These are phyloP conservation scores for Drosophila persimilis DNA, from an alignment of 1,140 invertebrate genomes.

Conservation along the genomic window DNA sequence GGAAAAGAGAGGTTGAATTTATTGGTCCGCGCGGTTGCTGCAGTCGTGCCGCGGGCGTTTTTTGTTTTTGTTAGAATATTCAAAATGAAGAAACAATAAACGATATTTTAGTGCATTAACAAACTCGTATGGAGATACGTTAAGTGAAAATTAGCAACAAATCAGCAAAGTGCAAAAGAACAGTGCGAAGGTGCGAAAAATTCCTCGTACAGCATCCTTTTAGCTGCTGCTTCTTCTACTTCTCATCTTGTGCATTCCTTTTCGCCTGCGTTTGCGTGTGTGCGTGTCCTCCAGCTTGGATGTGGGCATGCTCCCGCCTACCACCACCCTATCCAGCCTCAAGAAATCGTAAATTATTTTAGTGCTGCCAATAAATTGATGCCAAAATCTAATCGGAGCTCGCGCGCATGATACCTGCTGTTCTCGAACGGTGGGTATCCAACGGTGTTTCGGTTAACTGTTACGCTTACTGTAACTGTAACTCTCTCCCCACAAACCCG, in stretches of 20 bases:
- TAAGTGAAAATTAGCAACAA: not conserved
- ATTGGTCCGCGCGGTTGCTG: too few relatives aligned
- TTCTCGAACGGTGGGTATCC: not conserved
- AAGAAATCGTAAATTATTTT: slow-evolving; percentile 34
- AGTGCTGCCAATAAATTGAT: slow-evolving; percentile 39
- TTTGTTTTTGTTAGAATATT: too few relatives aligned
- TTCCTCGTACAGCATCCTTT: slow-evolving; percentile 58
- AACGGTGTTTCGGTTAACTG: slow-evolving; percentile 26
- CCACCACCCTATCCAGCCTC: slow-evolving; percentile 32
- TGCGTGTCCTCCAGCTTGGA: slow-evolving; percentile 8
- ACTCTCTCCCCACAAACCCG: too few relatives aligned
- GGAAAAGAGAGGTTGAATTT: too few relatives aligned
- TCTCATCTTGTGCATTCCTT: slow-evolving; percentile 38
- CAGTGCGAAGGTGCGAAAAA: slow-evolving; percentile 22
- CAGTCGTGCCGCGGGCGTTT: too few relatives aligned
- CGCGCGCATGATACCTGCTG: not conserved
- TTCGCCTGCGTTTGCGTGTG: slow-evolving; percentile 31
- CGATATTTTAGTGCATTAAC: too few relatives aligned
- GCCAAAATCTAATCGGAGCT: slow-evolving; percentile 12
- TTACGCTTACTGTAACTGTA: slow-evolving; percentile 5
- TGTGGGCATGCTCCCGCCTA: not conserved
- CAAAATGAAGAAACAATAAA: too few relatives aligned
- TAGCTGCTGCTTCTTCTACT: slow-evolving; percentile 24
- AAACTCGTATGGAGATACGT: too few relatives aligned
- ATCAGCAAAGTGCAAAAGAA: not conserved